A percentile compares a stretch with the other conserved stretches of the same genome.
phyloP scores from a whole-genome alignment of 2,888 invertebrate species.

The Limnephilus auricula region DNA sequence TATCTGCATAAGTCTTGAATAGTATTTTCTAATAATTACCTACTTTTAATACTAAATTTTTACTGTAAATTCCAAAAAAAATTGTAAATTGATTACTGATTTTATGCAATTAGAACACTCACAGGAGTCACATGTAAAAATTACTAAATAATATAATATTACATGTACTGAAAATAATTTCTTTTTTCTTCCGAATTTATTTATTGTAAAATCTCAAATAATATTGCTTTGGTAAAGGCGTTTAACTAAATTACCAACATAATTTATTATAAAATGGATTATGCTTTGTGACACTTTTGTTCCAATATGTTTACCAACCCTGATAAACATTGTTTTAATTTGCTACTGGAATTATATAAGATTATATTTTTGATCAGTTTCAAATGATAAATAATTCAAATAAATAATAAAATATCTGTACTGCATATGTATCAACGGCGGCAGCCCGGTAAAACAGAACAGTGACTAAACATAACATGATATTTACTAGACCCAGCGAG shows the following conservation, averaged over 20 bases:
- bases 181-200: neutral
- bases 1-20: neutral
- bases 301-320: neutral
- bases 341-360: neutral
- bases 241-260: neutral
- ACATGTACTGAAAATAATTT: neutral
- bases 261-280: neutral
- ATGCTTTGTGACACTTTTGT: neutral
- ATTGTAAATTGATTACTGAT: neutral
- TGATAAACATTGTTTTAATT: neutral
- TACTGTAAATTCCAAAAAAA: neutral
- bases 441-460: no score
- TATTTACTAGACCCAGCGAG: no score
- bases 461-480: no score
- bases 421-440: neutral
- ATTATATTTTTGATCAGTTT: neutral
- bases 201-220: neutral
- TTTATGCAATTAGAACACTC: neutral
- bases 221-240: neutral
- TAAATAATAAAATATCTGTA: neutral
- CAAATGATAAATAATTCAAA: neutral
- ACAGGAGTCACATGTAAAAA: neutral
- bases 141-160: neutral
- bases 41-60: neutral
- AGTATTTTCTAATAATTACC: neutral